Percentiles rank a stretch among this genome's conserved stretches.
These are phyloP conservation scores for Erynnis tages DNA, from an alignment of 2,888 invertebrate genomes.

Conservation along the genomic window DNA sequence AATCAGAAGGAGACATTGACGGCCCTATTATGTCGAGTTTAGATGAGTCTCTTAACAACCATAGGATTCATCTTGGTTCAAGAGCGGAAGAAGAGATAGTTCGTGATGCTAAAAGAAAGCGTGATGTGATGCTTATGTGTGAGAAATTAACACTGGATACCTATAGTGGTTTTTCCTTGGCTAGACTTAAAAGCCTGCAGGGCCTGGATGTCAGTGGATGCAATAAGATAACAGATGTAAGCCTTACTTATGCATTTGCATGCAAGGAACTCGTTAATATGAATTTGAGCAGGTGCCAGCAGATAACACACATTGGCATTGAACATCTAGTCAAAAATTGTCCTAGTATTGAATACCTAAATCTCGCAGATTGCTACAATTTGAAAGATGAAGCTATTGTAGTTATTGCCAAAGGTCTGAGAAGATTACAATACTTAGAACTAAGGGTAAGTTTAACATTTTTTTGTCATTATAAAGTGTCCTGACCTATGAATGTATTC, in stretches of 20 bases:
- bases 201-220: conserved; percentile 85
- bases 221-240: conserved; percentile 86
- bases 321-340: conserved; percentile 84
- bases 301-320: conserved; percentile 85
- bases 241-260: conserved; percentile 84
- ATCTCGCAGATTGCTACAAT: conserved; percentile 85
- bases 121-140: conserved; percentile 83
- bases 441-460: conserved; percentile 81
- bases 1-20: conserved; percentile 51
- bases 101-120: conserved; percentile 83
- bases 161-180: conserved; percentile 76
- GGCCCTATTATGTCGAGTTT: conserved; percentile 58
- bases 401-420: conserved; percentile 59
- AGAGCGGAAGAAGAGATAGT: conserved; percentile 87
- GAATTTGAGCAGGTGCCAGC: conserved; percentile 85
- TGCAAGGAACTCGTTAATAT: conserved; percentile 84
- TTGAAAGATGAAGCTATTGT: conserved; percentile 83
- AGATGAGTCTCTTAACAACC: conserved; percentile 46
- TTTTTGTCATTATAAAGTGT: no score
- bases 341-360: conserved; percentile 85
- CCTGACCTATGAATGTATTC: no score
- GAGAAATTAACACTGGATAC: conserved; percentile 72
- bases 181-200: conserved; percentile 76
- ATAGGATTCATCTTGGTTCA: conserved; percentile 82
- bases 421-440: conserved; percentile 80